Percentiles rank a stretch among this genome's conserved stretches.
Conservation (phyloP, 2,797 vertebrate genomes). For the Petrocephalus schoutedeni region DNA sequence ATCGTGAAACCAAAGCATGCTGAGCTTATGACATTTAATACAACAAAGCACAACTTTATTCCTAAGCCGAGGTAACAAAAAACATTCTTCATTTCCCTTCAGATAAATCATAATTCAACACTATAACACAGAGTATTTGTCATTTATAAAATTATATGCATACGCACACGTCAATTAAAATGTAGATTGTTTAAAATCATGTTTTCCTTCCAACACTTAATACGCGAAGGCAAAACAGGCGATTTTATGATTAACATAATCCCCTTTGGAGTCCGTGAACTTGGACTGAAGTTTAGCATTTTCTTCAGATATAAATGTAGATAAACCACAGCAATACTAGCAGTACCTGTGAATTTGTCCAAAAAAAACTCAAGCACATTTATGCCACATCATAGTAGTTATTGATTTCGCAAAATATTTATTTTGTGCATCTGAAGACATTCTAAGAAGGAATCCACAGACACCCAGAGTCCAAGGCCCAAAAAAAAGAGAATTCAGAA, state of each 20-base stretch:
- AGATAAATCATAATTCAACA: background rate
- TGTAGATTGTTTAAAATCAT: background rate
- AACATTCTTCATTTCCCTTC: background rate
- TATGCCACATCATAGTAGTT: background rate
- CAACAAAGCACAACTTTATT: constrained; percentile 3
- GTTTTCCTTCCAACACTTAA: background rate
- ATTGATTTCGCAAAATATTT: background rate
- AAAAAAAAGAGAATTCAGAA: background rate
- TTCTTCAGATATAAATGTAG: background rate
- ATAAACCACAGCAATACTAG: background rate
- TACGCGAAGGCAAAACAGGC: background rate
- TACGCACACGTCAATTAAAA: background rate
- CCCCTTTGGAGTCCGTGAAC: background rate
- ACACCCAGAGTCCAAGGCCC: background rate
- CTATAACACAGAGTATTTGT: background rate
- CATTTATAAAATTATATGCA: background rate
- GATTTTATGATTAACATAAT: background rate
- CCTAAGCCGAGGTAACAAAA: background rate
- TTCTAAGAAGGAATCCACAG: background rate
- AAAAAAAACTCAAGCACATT: background rate
- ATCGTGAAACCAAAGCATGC: background rate
- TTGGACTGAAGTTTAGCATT: background rate
- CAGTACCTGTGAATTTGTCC: background rate
- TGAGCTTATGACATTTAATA: constrained; percentile 13
- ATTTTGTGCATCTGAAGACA: background rate